Evolutionary conservation across 2,113 vertebrate species (phyloP).

Genomic region (Spea bombifrons): DNA sequence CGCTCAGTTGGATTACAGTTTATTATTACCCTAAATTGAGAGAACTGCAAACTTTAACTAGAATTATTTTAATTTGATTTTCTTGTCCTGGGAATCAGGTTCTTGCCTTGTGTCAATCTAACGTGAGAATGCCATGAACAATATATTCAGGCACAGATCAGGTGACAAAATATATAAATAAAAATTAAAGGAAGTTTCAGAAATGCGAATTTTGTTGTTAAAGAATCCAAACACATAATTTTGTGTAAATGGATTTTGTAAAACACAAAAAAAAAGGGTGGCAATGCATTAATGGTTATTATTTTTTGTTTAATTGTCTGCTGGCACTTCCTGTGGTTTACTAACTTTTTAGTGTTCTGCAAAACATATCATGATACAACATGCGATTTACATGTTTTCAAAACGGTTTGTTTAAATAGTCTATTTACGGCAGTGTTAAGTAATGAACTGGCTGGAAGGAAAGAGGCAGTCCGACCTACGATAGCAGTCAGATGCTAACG

Average conservation of each 20-base stretch:
- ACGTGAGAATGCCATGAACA: not conserved
- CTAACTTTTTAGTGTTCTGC: slow-evolving; percentile 17
- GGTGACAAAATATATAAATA: no score
- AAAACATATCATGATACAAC: not conserved
- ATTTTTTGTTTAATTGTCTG: slow-evolving; percentile 29
- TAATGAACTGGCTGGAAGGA: no score
- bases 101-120: slow-evolving; percentile 29
- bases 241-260: slow-evolving; percentile 29
- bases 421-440: no score
- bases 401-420: not conserved
- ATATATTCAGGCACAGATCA: no score
- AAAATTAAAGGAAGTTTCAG: no score
- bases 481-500: no score
- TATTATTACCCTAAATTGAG: slow-evolving; percentile 53
- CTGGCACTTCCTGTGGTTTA: not conserved
- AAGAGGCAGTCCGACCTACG: no score
- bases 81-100: slow-evolving; percentile 28
- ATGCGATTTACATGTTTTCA: slow-evolving; percentile 7
- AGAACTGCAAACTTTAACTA: slow-evolving; percentile 49
- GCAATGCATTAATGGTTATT: slow-evolving; percentile 21
- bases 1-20: slow-evolving; percentile 48
- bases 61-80: slow-evolving; percentile 48
- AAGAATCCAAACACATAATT: slow-evolving; percentile 1
- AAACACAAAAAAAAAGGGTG: slow-evolving; percentile 15
- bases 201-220: not conserved